Evolutionary conservation across 2,113 vertebrate genomes (phyloP).

Genomic region (Bufo gargarizans): DNA sequence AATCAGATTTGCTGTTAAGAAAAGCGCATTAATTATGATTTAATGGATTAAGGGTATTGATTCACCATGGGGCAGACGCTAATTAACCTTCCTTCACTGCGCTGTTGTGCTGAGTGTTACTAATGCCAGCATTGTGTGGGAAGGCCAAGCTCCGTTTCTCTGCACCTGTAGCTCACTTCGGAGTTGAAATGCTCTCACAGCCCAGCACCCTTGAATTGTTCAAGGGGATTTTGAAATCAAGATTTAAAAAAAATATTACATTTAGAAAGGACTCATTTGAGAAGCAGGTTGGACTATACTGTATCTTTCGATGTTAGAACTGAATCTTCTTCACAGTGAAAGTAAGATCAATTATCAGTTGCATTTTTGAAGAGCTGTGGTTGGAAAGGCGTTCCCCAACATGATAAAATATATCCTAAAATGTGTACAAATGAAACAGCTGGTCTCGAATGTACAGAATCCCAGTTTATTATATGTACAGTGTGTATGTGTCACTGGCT

Average conservation of each 20-base stretch:
- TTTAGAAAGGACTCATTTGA: neutral
- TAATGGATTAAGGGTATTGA: slow-evolving; percentile 57
- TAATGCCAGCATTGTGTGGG: slow-evolving; percentile 16
- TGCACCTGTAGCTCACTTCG: slow-evolving; percentile 10
- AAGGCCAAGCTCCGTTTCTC: neutral
- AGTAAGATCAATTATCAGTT: neutral
- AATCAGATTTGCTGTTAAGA: slow-evolving; percentile 50
- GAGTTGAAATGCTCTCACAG: slow-evolving; percentile 18
- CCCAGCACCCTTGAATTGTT: slow-evolving; percentile 18
- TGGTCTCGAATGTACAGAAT: too few relatives aligned
- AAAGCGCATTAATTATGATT: slow-evolving; percentile 54
- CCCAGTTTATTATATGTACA: too few relatives aligned
- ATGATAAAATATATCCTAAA: neutral
- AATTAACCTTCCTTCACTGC: slow-evolving; percentile 57
- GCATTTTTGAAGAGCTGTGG: neutral
- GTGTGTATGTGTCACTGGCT: too few relatives aligned
- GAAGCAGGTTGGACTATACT: neutral
- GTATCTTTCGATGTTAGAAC: neutral
- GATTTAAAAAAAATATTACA: neutral
- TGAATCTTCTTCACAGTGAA: neutral
- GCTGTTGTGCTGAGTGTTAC: slow-evolving; percentile 19
- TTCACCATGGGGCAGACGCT: slow-evolving; percentile 50
- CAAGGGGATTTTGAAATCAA: neutral
- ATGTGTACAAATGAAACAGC: too few relatives aligned
- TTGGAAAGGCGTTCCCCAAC: neutral